Base-by-base conservation (phyloP, 2,797 vertebrate species). In the Meda fulgida region DNA sequence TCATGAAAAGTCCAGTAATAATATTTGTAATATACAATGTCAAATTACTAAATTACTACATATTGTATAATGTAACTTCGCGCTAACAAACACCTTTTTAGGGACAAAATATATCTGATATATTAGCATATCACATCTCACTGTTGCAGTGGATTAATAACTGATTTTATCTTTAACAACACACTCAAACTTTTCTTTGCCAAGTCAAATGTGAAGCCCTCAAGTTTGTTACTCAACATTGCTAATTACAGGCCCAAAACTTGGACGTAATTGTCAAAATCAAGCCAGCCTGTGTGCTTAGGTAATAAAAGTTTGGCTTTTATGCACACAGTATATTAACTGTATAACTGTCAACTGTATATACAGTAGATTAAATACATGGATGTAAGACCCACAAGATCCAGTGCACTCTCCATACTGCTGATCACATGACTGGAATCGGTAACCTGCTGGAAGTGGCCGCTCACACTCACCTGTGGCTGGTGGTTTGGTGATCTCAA, bases 401-500 rank as follows among this genome's bases (percentile, higher is more conserved):
- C 66, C 19, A 23, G 10, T 69, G 38, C 7, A 23, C 36, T 43
- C 67, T 43, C 67, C 10, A 70, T 40, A 38, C 10, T 1, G 4
- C 67, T n/a, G 11, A 70, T 70, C 38, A 71, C 40, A 46, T 48
- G 71, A 51, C 16, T 31, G 26, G 71, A 73, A 21, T 5, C 71
- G 19, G 71, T 31, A 19, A 48, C 43, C 43, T 5, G 43, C 40
- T 72, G 70, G 23, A 46, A 71, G 40, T 72, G 70, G 40, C 7
- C 0, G 7, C 16, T 75, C 72, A 7, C 48, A 53, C 91, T 93
- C 84, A 85, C 95, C 94, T 87, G 91, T 87, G 7, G 92, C 89
- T 6, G 95, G 94, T 84, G 98, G 98, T 85, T 99, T 99, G 91
- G 97, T 99, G 93, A 99, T 99, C 93, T 99, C 98, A 93, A 99